Conservation (phyloP, 2,797 vertebrate species). For the Gymnocypris eckloni region DNA sequence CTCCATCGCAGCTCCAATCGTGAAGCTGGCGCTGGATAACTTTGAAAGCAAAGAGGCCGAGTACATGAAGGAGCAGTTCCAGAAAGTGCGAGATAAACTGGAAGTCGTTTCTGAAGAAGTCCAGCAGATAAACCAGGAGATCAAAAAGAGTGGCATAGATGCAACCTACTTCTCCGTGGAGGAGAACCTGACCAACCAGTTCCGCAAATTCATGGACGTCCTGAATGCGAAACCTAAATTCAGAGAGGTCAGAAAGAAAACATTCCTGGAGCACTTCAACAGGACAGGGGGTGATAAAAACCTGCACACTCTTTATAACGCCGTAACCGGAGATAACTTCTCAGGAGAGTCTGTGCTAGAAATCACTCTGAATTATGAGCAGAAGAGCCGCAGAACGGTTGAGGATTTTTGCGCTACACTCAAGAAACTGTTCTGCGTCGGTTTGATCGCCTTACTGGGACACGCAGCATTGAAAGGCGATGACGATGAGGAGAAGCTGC, state of each 20-base stretch:
- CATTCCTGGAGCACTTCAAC: constrained; percentile 78
- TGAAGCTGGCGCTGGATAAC: constrained; percentile 79
- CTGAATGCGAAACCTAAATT: constrained; percentile 79
- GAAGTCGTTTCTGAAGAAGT: constrained; percentile 78
- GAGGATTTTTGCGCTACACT: constrained; percentile 80
- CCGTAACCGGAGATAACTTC: constrained; percentile 77
- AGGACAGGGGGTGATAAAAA: constrained; percentile 78
- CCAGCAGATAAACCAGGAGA: constrained; percentile 76
- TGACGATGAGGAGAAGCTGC: constrained; percentile 73
- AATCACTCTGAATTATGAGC: constrained; percentile 78
- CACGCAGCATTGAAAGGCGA: constrained; percentile 74
- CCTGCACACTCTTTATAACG: constrained; percentile 74
- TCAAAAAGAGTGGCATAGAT: constrained; percentile 78
- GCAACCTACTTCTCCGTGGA: constrained; percentile 77
- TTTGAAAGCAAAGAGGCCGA: constrained; percentile 80
- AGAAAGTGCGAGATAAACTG: constrained; percentile 79
- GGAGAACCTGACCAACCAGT: constrained; percentile 83
- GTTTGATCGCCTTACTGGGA: constrained; percentile 80
- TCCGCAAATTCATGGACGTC: constrained; percentile 85
- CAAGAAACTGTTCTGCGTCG: constrained; percentile 82
- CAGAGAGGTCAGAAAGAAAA: constrained; percentile 79
- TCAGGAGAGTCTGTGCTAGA: constrained; percentile 77
- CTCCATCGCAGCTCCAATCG: constrained; percentile 77
- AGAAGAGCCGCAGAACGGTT: constrained; percentile 76
- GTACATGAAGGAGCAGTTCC: constrained; percentile 83